A percentile compares a stretch with the other conserved stretches of the same genome.
Conservation (phyloP, 2,888 invertebrate species). For the Noctua fimbriata region DNA sequence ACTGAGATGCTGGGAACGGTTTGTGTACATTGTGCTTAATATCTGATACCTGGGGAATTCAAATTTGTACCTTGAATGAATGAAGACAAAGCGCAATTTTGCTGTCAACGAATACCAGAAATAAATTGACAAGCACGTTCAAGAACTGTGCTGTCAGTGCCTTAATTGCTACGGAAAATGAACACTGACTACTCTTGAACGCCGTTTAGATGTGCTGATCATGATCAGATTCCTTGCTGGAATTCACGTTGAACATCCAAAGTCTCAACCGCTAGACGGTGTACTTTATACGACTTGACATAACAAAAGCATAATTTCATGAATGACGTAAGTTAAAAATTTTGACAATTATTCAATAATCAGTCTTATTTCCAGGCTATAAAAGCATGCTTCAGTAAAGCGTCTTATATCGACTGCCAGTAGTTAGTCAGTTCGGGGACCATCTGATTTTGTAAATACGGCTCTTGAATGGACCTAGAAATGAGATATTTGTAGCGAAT, state of each 20-base stretch:
- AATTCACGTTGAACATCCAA: not conserved
- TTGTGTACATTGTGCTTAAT: constrained; percentile 17
- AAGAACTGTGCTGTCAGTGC: not conserved
- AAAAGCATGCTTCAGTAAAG: constrained; percentile 38
- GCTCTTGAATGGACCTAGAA: constrained; percentile 62
- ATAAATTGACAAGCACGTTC: too few species aligned
- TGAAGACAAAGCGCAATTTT: not conserved
- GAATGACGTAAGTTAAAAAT: not conserved
- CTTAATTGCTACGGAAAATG: not conserved
- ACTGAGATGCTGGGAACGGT: constrained; percentile 11
- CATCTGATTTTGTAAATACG: constrained; percentile 73
- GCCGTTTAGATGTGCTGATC: not conserved
- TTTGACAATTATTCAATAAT: not conserved
- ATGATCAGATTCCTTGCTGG: not conserved
- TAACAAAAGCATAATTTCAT: not conserved
- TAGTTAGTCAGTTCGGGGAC: constrained; percentile 73
- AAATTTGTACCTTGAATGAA: not conserved
- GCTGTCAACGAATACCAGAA: not conserved
- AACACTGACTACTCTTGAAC: not conserved
- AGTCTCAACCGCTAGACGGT: not conserved
- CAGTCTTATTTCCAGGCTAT: not conserved
- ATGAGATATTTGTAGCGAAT: constrained; percentile 64
- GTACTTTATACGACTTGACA: not conserved
- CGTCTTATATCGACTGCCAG: constrained; percentile 28
- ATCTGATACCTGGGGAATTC: not conserved